Conservation (phyloP, 64 coral and sea anemone species). For the Stichodactyla helianthus region DNA sequence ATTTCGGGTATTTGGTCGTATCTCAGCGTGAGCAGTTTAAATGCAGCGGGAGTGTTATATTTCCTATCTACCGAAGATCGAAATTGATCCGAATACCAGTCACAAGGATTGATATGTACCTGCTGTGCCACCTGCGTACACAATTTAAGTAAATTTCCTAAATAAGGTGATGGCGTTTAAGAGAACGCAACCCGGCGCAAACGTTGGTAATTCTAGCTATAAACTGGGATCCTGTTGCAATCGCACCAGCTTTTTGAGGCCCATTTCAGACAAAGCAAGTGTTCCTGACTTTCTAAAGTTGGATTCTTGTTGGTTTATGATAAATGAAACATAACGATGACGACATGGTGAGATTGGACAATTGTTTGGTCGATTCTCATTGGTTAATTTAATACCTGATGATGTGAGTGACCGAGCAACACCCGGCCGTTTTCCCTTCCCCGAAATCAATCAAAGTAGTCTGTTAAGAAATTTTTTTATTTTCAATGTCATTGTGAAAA, state of each 20-base stretch:
- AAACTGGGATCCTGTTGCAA: not conserved
- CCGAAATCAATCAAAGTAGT: not conserved
- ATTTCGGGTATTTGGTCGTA: too few species aligned
- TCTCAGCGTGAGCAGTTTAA: too few species aligned
- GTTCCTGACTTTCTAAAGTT: too few species aligned
- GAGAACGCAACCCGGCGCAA: not conserved
- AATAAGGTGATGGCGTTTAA: not conserved
- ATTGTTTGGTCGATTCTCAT: conserved; percentile 4
- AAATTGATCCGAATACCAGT: not conserved
- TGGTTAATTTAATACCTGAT: not conserved
- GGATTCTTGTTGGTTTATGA: not conserved
- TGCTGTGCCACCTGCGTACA: not conserved
- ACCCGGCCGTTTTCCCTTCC: not conserved
- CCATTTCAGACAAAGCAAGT: not conserved
- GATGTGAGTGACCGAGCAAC: not conserved
- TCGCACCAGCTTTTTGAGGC: not conserved
- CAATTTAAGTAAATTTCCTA: not conserved
- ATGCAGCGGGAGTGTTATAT: too few species aligned
- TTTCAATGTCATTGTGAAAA: not conserved
- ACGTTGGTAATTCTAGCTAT: not conserved
- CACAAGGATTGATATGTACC: not conserved
- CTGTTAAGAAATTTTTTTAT: not conserved
- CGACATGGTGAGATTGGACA: conserved; percentile 1
- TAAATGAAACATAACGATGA: not conserved
- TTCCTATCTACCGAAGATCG: not conserved